Evolutionary conservation across 2,113 vertebrate genomes (phyloP).

Genomic region (Bos javanicus): DNA sequence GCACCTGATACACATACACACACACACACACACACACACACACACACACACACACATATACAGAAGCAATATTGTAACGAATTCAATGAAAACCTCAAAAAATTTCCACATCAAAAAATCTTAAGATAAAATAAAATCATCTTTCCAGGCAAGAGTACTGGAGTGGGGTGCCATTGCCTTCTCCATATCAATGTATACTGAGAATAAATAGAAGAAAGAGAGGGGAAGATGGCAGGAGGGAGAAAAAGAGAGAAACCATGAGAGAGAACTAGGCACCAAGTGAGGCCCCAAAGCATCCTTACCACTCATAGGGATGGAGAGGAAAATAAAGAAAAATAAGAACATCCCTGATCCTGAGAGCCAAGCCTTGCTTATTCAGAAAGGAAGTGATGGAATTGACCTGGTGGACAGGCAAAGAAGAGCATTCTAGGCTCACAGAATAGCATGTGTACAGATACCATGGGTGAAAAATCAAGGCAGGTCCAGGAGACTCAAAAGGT

Average conservation of each 20-base stretch:
- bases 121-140: background rate
- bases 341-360: background rate
- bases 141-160: no score
- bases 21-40: no score
- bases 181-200: background rate
- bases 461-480: background rate
- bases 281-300: background rate
- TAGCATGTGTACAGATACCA: accelerated
- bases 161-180: no score
- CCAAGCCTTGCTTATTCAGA: background rate
- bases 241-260: background rate
- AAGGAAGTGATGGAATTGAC: background rate
- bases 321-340: background rate
- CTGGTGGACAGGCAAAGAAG: background rate
- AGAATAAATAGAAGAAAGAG: background rate
- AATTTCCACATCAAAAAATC: background rate
- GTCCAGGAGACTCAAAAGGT: background rate
- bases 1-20: no score
- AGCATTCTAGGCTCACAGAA: background rate
- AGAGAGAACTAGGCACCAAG: background rate
- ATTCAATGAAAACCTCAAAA: background rate
- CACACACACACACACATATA: no score
- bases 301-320: background rate
- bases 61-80: background rate
- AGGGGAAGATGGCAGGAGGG: accelerated